A percentile compares a stretch with the other conserved stretches of the same genome.
These are phyloP conservation scores for Apis mellifera DNA, from an alignment of 1,140 invertebrate species.

Conservation along the genomic window DNA sequence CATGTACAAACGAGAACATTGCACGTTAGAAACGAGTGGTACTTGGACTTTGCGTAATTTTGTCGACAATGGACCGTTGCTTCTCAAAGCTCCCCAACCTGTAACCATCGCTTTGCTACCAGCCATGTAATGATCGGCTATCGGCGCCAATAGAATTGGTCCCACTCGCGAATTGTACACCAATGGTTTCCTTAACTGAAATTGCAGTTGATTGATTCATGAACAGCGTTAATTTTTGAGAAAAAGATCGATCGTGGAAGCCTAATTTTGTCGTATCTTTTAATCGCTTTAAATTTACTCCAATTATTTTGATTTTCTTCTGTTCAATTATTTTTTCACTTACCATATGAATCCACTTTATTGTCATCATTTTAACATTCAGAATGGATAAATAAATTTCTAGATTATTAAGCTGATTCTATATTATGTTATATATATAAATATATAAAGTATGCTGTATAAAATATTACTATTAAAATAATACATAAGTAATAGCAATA, in stretches of 20 bases:
- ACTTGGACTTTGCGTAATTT: conserved; percentile 69
- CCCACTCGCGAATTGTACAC: conserved; percentile 57
- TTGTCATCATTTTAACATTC: too few species aligned
- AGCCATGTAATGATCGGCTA: conserved; percentile 54
- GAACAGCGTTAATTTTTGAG: background rate
- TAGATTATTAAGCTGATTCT: too few species aligned
- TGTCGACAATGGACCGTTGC: conserved; percentile 31
- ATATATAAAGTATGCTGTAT: too few species aligned
- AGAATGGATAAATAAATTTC: too few species aligned
- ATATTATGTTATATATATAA: too few species aligned
- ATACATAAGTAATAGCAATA: too few species aligned
- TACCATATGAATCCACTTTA: too few species aligned
- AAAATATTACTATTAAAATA: too few species aligned
- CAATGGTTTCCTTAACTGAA: conserved; percentile 68
- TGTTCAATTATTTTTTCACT: too few species aligned
- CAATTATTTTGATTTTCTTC: too few species aligned
- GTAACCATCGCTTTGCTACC: conserved; percentile 68
- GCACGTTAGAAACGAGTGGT: conserved; percentile 64
- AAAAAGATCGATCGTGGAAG: conserved; percentile 32
- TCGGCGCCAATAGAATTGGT: conserved; percentile 66
- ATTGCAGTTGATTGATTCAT: conserved; percentile 37
- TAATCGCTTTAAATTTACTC: background rate
- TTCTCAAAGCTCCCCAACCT: conserved; percentile 73
- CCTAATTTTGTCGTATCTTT: conserved; percentile 2
- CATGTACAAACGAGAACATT: conserved; percentile 64